Conservation (phyloP, 2,797 vertebrate species). For the Crocodylus rhombifer region DNA sequence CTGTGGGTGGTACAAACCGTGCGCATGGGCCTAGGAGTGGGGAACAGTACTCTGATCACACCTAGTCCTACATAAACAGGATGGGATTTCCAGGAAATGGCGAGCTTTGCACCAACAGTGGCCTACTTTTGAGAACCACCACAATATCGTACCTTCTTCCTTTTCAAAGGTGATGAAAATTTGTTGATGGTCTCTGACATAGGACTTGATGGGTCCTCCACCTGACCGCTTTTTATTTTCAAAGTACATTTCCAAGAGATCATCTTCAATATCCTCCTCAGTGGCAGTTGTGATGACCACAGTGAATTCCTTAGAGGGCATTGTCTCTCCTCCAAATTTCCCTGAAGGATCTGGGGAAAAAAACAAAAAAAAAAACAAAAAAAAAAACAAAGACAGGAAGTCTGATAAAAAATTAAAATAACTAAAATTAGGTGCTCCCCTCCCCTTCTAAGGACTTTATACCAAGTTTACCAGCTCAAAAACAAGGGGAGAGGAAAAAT, state of each 20-base stretch:
- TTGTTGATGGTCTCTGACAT: constrained; percentile 4
- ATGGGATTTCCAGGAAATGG: neutral
- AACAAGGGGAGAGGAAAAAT: neutral
- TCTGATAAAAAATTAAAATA: too few relatives aligned
- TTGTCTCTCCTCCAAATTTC: neutral
- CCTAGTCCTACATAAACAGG: neutral
- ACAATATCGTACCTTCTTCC: constrained; percentile 46
- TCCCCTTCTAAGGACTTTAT: neutral
- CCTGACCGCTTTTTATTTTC: constrained; percentile 74
- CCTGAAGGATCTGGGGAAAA: constrained; percentile 43
- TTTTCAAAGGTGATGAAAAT: constrained; percentile 66
- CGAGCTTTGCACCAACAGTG: neutral
- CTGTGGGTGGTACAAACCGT: neutral
- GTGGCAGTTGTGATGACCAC: constrained; percentile 36
- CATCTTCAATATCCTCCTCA: constrained; percentile 51
- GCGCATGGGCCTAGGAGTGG: too few relatives aligned
- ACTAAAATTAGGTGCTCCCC: too few relatives aligned
- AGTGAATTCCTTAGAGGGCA: neutral
- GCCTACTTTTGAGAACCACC: neutral
- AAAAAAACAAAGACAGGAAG: neutral
- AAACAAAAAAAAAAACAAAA: neutral
- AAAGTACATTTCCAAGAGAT: constrained; percentile 71
- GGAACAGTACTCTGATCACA: neutral
- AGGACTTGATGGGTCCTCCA: constrained; percentile 52
- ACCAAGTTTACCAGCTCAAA: neutral